Evolutionary conservation across 2,797 vertebrate species (phyloP).

Genomic region (Alcedo quadribrachys): DNA sequence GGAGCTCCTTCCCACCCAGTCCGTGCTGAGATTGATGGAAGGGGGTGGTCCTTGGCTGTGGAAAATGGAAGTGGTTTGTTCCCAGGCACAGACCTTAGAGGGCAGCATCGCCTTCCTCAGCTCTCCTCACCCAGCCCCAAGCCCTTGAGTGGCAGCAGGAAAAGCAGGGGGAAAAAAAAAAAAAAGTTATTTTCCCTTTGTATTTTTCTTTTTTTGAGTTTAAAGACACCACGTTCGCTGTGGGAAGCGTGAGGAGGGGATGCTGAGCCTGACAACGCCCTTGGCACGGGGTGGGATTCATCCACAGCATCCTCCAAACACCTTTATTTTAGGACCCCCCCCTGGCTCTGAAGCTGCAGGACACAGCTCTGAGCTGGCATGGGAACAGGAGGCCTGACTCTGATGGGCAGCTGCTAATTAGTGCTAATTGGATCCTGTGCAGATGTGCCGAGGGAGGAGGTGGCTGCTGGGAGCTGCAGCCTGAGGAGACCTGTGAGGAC

Average conservation of each 20-base stretch:
- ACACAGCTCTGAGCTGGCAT: fast-evolving
- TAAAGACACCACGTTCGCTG: fast-evolving
- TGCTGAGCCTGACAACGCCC: neutral
- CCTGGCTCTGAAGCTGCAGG: neutral
- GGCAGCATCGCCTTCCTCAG: neutral
- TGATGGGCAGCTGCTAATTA: neutral
- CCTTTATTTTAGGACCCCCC: neutral
- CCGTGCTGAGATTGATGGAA: neutral
- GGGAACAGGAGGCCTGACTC: neutral
- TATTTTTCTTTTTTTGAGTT: neutral
- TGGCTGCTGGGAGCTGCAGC: neutral
- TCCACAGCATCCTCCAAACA: neutral
- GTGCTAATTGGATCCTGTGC: neutral
- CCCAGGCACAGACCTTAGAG: neutral
- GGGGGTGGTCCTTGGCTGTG: fast-evolving
- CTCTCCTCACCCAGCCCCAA: neutral
- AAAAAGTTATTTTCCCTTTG: fast-evolving
- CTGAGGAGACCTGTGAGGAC: fast-evolving
- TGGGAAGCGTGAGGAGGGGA: fast-evolving
- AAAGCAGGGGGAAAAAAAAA: neutral
- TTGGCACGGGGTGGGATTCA: neutral
- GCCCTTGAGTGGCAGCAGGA: neutral
- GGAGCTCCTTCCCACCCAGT: too few relatives aligned
- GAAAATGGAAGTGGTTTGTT: neutral
- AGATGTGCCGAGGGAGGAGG: neutral